Base-by-base conservation (phyloP, 2,888 invertebrate genomes). In the Lypha dubia region DNA sequence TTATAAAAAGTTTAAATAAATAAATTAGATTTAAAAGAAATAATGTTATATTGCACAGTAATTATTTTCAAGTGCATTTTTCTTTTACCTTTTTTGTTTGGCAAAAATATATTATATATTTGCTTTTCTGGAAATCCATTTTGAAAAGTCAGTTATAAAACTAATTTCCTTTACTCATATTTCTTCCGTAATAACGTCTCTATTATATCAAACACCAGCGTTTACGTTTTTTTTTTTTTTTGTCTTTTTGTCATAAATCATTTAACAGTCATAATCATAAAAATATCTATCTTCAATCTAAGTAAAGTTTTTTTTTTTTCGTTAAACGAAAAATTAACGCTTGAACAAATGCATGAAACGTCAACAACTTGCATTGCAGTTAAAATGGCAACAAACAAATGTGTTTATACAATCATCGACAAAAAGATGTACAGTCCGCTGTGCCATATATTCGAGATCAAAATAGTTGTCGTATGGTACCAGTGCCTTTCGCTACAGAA, bases 271-370 rank as follows among this genome's bases (percentile, higher is more conserved):
- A 74, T 62, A 74, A 38, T 67, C 8, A 44, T 44, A 73, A 73
- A 79, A 35, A 41, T 44, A 46, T 44, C 3, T 46, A 17, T 38
- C 46, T 63, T n/a, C 3, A 53, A 51, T 32, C 53, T 79, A 13
- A 7, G 17, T 38, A 56, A 20, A 13, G 9, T 0, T 9, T 17
- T 58, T 70, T 17, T 44, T 56, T 17, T 32, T 32, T 13, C n/a
- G 11, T 9, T 38, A 56, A 71, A 58, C 11, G n/a, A 62, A 62
- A 56, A 53, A 51, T 74, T 53, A 68, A 75, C 81, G 75, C 75
- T 81, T 81, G 53, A 75, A 70, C 68, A 81, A 81, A 70, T 75
- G 68, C 75, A 70, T 75, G 75, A 68, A 81, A 68, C 24, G 53
- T 75, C 68, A 67, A 32, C 70, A 15, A 46, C 44, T 65, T 73